Evolutionary conservation across 1,140 invertebrate genomes (phyloP), one percentile per base, ranked within the genome.

Genomic region (Achroia grisella): DNA sequence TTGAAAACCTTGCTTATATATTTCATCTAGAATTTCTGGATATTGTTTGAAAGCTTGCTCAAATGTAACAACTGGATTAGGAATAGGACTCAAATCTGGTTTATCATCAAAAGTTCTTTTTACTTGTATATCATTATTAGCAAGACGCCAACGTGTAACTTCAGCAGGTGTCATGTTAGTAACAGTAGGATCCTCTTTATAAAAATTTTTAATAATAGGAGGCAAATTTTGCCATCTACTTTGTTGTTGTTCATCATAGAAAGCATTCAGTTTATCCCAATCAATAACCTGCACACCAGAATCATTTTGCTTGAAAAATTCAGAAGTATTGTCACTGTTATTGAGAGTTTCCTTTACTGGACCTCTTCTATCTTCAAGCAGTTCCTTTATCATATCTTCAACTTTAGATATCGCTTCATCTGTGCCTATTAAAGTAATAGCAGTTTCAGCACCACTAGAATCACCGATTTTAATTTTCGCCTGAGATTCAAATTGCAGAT

Each of bases 41-140:
- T 93, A 96, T 50, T 91, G 62, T 44, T 89, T 68, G 59, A 97
- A 98, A 33, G 94, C 94, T 66, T 98, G 93, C 55, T 94, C 90
- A 86, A 98, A 98, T 12, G 89, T 93, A 56, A 79, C 65, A 0
- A 97, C 88, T 8, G 96, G 96, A 81, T 98, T 97, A 0, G 94
- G 95, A 56, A 97, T 91, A 1, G 78, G 75, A 23, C 59, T 67
- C 10, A 71, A 56, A 5, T 63, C 61, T 17, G 67, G 71, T 32
- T 83, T 73, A 4, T 89, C 79, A 9, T 87, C 34, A 86, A 87
- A 82, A 17, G 88, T 87, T 37, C 87, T 78, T 32, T 78, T 76
- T 0, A 94, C 93, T 36, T 89, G 88, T 23, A 94, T 95, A 35
- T 95, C 92, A 71, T 95, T 94, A 46, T 91, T 93, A 9, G 77